Percentiles rank a stretch among this genome's conserved stretches.
phyloP scores from a whole-genome alignment of 2,797 vertebrate genomes.

The Macrochelys suwanniensis region DNA sequence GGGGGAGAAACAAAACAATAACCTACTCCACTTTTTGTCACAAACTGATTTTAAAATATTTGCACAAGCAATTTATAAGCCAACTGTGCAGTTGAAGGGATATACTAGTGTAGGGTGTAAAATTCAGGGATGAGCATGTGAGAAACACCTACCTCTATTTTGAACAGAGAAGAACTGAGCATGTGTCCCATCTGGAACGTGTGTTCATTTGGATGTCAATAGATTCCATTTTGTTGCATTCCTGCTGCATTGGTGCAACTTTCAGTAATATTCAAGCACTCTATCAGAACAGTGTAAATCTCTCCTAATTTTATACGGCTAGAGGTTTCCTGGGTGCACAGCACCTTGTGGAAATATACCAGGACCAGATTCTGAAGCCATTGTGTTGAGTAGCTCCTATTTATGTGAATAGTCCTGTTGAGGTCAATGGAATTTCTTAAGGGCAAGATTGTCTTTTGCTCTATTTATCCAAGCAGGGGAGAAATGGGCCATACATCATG shows the following conservation, averaged over 20 bases:
- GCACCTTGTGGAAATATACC: rapidly evolving
- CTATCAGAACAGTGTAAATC: rapidly evolving
- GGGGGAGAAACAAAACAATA: background rate
- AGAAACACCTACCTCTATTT: background rate
- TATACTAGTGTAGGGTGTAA: background rate
- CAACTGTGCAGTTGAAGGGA: background rate
- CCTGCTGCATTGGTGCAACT: rapidly evolving
- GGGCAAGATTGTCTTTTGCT: background rate
- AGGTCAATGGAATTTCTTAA: background rate
- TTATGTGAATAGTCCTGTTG: background rate
- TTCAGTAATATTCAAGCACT: background rate
- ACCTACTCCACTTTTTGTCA: background rate
- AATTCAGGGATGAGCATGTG: background rate
- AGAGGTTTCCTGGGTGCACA: rapidly evolving
- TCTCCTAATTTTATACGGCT: rapidly evolving
- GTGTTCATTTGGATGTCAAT: rapidly evolving
- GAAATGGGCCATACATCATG: background rate
- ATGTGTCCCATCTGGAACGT: background rate
- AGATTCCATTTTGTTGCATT: rapidly evolving
- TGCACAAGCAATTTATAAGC: background rate
- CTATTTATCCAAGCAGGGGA: background rate
- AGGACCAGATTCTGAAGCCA: background rate
- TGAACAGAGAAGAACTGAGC: background rate
- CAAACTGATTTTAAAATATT: no score
- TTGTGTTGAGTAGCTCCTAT: rapidly evolving